phyloP scores from a whole-genome alignment of 1,140 invertebrate species.

The Trichogramma pretiosum region DNA sequence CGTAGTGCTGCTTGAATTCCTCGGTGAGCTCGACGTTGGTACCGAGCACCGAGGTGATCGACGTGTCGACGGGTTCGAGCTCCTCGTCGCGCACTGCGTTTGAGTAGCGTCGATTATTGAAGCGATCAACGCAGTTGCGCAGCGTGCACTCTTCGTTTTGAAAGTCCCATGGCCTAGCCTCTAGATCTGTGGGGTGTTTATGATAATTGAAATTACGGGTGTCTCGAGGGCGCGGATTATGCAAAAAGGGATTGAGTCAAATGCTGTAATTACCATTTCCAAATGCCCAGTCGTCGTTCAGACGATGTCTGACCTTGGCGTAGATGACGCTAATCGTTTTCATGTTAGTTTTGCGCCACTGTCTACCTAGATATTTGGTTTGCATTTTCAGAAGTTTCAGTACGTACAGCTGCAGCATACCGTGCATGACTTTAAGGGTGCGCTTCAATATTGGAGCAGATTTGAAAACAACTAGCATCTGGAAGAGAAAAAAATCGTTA shows the following conservation, averaged over 20 bases:
- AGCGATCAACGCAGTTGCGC: conserved; percentile 86
- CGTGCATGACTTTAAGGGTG: conserved; percentile 89
- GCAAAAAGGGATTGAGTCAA: too few relatives aligned
- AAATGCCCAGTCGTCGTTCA: conserved; percentile 99
- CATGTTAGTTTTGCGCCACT: conserved; percentile 99
- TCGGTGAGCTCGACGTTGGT: conserved; percentile 74
- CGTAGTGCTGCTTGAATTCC: conserved; percentile 94
- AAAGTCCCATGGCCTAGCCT: conserved; percentile 96
- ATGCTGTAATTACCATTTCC: conserved; percentile 67
- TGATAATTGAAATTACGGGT: not conserved
- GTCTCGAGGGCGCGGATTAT: not conserved
- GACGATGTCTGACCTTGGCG: conserved; percentile 84
- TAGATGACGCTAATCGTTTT: conserved; percentile 99
- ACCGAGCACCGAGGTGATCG: conserved; percentile 74
- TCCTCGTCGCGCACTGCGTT: conserved; percentile 52
- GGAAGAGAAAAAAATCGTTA: conserved; percentile 24
- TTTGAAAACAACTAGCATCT: conserved; percentile 99
- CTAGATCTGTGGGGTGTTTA: conserved; percentile 60
- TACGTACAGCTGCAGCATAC: conserved; percentile 97
- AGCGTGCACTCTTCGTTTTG: conserved; percentile 96
- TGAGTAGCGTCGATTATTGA: conserved; percentile 84
- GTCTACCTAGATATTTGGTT: conserved; percentile 95
- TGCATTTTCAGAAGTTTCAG: conserved; percentile 99
- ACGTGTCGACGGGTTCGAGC: conserved; percentile 78
- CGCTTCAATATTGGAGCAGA: conserved; percentile 96